Conservation (phyloP, 2,888 invertebrate genomes). For the Saturnia pavonia region DNA sequence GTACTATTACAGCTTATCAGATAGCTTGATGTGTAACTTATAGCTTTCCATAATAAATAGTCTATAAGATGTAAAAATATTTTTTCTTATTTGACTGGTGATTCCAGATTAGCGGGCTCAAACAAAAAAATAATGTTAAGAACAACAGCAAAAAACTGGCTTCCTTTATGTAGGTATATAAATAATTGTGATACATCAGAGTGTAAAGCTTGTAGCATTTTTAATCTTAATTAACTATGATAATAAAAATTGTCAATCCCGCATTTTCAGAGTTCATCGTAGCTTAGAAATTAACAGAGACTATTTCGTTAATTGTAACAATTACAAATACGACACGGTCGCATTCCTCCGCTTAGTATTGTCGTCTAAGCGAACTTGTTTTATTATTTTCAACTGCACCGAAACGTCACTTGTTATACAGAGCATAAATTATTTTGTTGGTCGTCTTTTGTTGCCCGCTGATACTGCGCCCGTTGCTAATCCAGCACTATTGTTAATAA, state of each 20-base stretch:
- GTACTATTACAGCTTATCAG: too few species aligned
- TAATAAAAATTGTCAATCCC: conserved; percentile 18
- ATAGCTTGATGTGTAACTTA: too few species aligned
- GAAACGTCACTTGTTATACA: conserved; percentile 43
- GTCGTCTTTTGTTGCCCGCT: conserved; percentile 19
- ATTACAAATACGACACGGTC: conserved; percentile 61
- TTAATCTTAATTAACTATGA: conserved; percentile 3
- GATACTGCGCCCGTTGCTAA: conserved; percentile 18
- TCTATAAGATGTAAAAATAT: too few species aligned
- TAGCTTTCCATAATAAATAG: too few species aligned
- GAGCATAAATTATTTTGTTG: conserved; percentile 45
- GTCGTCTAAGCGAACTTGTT: conserved; percentile 43
- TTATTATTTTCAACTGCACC: conserved; percentile 44
- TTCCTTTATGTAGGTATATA: neutral
- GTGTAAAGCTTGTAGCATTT: too few species aligned
- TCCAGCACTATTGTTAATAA: conserved; percentile 15
- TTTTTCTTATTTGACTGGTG: too few species aligned
- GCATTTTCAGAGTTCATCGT: conserved; percentile 37
- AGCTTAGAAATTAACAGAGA: conserved; percentile 61
- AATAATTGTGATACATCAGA: too few species aligned
- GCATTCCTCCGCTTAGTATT: conserved; percentile 52
- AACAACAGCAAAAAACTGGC: neutral
- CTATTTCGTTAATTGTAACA: conserved; percentile 66
- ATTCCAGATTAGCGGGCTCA: too few species aligned
- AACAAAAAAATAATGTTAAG: too few species aligned